Conservation (phyloP, 2,113 vertebrate species). For the Hucho hucho region DNA sequence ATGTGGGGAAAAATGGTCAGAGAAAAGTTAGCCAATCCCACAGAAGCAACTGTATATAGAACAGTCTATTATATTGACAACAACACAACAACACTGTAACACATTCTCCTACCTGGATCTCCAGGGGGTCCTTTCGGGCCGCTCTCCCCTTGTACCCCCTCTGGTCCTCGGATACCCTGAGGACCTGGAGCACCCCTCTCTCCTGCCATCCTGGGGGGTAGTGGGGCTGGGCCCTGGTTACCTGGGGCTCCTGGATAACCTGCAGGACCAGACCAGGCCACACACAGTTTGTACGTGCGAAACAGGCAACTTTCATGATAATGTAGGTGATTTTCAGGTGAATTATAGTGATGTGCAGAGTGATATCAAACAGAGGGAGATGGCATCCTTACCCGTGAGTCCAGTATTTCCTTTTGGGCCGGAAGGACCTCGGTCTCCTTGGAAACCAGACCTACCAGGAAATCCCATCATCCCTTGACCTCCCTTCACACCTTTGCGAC, state of each 20-base stretch:
- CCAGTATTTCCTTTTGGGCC: constrained; percentile 87
- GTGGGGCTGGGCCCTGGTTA: constrained; percentile 72
- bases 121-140: constrained; percentile 83
- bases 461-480: constrained; percentile 84
- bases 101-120: constrained; percentile 76
- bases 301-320: background rate
- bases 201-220: constrained; percentile 64
- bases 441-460: constrained; percentile 75
- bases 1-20: background rate
- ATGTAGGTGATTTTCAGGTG: background rate
- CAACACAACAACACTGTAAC: too few species aligned
- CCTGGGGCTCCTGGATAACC: constrained; percentile 80
- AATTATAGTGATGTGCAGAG: background rate
- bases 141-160: constrained; percentile 72
- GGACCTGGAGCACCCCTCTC: constrained; percentile 77
- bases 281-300: too few species aligned
- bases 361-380: background rate
- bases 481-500: constrained; percentile 79
- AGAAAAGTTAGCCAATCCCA: too few species aligned
- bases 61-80: too few species aligned
- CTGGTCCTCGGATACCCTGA: constrained; percentile 77
- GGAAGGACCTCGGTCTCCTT: constrained; percentile 82
- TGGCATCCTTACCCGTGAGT: constrained; percentile 70
- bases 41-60: too few species aligned
- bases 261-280: constrained; percentile 45